Evolutionary conservation across 2,888 invertebrate species (phyloP).

Genomic region (Dicyrtomina minuta): DNA sequence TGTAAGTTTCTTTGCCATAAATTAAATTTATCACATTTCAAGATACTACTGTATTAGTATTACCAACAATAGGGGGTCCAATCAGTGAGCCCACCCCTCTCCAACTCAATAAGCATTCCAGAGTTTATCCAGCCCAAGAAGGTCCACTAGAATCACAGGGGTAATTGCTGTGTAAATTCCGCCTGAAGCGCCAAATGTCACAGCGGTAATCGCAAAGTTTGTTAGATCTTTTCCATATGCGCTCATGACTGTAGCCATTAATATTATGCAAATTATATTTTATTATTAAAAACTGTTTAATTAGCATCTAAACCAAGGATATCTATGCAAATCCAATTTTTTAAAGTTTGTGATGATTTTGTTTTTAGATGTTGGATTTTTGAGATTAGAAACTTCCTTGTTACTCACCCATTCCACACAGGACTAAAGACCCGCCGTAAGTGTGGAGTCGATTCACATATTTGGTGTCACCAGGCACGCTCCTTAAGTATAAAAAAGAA

Average conservation of each 20-base stretch:
- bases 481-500: too few relatives aligned
- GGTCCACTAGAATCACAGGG: slow-evolving; percentile 90
- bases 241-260: not conserved
- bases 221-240: not conserved
- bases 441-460: slow-evolving; percentile 82
- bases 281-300: too few relatives aligned
- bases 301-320: slow-evolving; percentile 65
- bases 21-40: too few relatives aligned
- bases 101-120: slow-evolving; percentile 91
- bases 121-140: slow-evolving; percentile 83
- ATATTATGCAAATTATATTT: too few relatives aligned
- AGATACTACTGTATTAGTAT: too few relatives aligned
- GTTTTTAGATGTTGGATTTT: too few relatives aligned
- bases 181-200: slow-evolving; percentile 82
- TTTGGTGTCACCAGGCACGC: too few relatives aligned
- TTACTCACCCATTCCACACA: slow-evolving; percentile 75
- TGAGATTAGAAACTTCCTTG: too few relatives aligned
- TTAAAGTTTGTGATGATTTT: too few relatives aligned
- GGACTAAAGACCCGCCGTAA: slow-evolving; percentile 82
- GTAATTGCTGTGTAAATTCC: too few relatives aligned
- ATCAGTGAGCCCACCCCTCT: slow-evolving; percentile 91
- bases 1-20: too few relatives aligned
- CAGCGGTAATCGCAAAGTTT: slow-evolving; percentile 64
- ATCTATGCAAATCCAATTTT: too few relatives aligned
- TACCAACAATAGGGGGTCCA: slow-evolving; percentile 92